Conservation (phyloP, 2,113 vertebrate species). For the Sapajus apella region DNA sequence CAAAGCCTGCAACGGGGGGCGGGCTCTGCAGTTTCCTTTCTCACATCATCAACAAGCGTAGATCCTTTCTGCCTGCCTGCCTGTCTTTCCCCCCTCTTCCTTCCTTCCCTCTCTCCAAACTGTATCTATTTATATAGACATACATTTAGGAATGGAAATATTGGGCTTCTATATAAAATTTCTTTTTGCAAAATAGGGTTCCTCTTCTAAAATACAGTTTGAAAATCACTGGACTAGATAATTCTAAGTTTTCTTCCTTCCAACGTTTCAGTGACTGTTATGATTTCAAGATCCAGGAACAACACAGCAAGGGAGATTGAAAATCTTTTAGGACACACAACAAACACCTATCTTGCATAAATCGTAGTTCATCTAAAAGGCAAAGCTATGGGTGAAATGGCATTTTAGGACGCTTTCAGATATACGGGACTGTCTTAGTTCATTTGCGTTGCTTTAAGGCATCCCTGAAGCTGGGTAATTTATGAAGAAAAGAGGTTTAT, state of each 20-base stretch:
- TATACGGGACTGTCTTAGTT: not conserved
- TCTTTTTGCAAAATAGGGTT: constrained; percentile 15
- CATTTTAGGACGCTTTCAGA: not conserved
- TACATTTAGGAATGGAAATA: not conserved
- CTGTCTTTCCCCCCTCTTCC: accelerated
- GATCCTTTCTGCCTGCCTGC: not conserved
- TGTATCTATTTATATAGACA: not conserved
- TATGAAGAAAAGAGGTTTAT: not conserved
- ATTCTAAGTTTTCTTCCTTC: not conserved
- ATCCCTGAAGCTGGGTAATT: not conserved
- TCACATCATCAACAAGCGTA: not conserved
- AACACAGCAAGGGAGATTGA: not conserved
- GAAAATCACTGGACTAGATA: constrained; percentile 13
- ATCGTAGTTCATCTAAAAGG: not conserved
- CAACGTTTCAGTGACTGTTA: not conserved
- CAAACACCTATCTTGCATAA: not conserved
- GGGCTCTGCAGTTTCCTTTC: not conserved
- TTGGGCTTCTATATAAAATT: not conserved
- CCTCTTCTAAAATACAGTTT: not conserved
- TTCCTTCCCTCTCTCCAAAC: not conserved
- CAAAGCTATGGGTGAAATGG: not conserved
- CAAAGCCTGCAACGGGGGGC: not conserved
- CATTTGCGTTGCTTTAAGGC: not conserved
- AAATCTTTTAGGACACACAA: not conserved
- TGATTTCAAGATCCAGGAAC: constrained; percentile 10